Evolutionary conservation across 2,888 invertebrate species (phyloP).

Genomic region (Phytoseiulus persimilis): DNA sequence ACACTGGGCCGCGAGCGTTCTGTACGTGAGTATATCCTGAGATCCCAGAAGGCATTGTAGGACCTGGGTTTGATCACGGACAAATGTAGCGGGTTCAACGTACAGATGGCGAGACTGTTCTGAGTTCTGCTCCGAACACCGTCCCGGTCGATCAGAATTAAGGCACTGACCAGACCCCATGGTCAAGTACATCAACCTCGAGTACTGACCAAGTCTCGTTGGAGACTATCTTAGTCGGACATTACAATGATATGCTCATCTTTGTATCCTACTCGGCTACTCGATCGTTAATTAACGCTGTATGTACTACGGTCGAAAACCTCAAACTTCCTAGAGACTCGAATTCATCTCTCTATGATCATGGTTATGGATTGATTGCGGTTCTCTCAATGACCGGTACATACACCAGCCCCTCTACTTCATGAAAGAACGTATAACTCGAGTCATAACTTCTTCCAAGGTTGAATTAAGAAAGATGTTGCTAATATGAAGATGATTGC

Average conservation of each 20-base stretch:
- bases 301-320: neutral
- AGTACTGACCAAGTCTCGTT: neutral
- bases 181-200: neutral
- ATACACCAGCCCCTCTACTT: neutral
- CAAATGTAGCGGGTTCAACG: constrained; percentile 11
- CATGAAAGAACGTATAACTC: neutral
- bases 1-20: constrained; percentile 23
- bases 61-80: constrained; percentile 36
- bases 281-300: neutral
- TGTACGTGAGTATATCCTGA: constrained; percentile 38
- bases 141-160: neutral
- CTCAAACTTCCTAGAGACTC: neutral
- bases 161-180: neutral
- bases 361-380: neutral
- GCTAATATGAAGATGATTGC: neutral
- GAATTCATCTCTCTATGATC: neutral
- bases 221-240: neutral
- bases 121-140: neutral
- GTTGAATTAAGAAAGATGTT: neutral
- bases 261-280: constrained; percentile 5
- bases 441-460: neutral
- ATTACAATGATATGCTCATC: neutral
- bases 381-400: neutral
- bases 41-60: constrained; percentile 39
- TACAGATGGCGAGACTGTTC: neutral